These are phyloP conservation scores for Trichonephila clavipes DNA, from an alignment of 1,140 invertebrate genomes.

Conservation along the genomic window DNA sequence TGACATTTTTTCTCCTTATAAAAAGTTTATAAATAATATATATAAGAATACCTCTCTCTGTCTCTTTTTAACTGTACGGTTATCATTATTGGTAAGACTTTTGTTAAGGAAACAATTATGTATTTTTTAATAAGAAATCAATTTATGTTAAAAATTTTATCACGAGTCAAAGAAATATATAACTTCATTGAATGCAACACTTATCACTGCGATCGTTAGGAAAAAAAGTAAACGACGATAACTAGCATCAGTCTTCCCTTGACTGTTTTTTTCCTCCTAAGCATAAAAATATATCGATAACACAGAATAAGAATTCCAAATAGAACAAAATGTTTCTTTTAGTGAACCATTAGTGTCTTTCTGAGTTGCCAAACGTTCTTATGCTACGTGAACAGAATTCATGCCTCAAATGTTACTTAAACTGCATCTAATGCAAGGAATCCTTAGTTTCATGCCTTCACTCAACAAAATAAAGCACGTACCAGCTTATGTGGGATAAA, in stretches of 20 bases:
- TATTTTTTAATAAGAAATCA: too few relatives aligned
- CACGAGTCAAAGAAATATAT: neutral
- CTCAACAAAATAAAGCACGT: slow-evolving; percentile 37
- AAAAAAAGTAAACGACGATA: neutral
- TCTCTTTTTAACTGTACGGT: too few relatives aligned
- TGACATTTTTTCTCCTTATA: too few relatives aligned
- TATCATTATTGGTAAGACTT: too few relatives aligned
- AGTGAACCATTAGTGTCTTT: slow-evolving; percentile 36
- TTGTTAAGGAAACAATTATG: too few relatives aligned
- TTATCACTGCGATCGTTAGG: neutral
- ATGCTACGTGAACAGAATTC: neutral
- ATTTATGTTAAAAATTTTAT: neutral
- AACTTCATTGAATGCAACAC: neutral
- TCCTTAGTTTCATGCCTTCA: neutral
- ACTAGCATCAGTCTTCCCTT: neutral
- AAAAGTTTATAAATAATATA: too few relatives aligned
- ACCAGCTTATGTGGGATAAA: slow-evolving; percentile 25
- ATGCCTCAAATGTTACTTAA: slow-evolving; percentile 24
- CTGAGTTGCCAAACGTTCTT: slow-evolving; percentile 2
- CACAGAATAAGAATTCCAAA: neutral
- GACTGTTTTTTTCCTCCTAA: slow-evolving; percentile 15
- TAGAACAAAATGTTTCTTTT: slow-evolving; percentile 10
- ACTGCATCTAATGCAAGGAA: neutral
- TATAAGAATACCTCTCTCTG: too few relatives aligned
- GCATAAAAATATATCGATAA: neutral